Conservation (phyloP, 2,797 vertebrate genomes). For the Buceros bicornis region DNA sequence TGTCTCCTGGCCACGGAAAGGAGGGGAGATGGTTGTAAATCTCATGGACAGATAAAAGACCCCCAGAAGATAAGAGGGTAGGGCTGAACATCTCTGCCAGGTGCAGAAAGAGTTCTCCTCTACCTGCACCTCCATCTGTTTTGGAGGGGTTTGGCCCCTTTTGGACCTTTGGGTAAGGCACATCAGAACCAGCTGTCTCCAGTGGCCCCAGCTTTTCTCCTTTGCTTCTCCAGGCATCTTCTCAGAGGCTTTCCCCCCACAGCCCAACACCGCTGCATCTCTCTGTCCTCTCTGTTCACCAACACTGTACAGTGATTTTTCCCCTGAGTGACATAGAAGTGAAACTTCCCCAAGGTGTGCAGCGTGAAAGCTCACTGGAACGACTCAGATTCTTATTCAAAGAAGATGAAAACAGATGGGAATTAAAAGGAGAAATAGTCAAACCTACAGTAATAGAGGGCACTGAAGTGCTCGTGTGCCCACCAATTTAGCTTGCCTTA, state of each 20-base stretch:
- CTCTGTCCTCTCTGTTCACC: background rate
- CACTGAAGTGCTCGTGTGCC: accelerated
- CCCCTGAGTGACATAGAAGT: background rate
- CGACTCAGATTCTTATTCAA: background rate
- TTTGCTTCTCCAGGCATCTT: background rate
- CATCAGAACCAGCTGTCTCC: background rate
- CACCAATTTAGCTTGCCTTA: too few relatives aligned
- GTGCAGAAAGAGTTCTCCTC: background rate
- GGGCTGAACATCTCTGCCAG: background rate
- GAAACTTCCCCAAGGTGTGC: background rate
- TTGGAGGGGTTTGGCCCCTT: background rate
- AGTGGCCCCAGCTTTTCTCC: background rate
- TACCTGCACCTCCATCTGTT: background rate
- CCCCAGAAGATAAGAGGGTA: background rate
- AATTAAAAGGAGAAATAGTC: background rate
- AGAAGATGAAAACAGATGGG: background rate
- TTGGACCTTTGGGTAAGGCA: background rate
- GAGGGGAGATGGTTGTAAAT: background rate
- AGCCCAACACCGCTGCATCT: background rate
- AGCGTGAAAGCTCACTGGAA: background rate
- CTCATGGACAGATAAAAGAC: background rate
- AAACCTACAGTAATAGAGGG: background rate
- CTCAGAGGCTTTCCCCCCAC: background rate
- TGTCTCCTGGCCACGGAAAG: background rate
- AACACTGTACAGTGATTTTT: background rate